Evolutionary conservation across 2,113 vertebrate species (phyloP), one percentile per base, ranked within the genome.

Genomic region (Antigone vipio): DNA sequence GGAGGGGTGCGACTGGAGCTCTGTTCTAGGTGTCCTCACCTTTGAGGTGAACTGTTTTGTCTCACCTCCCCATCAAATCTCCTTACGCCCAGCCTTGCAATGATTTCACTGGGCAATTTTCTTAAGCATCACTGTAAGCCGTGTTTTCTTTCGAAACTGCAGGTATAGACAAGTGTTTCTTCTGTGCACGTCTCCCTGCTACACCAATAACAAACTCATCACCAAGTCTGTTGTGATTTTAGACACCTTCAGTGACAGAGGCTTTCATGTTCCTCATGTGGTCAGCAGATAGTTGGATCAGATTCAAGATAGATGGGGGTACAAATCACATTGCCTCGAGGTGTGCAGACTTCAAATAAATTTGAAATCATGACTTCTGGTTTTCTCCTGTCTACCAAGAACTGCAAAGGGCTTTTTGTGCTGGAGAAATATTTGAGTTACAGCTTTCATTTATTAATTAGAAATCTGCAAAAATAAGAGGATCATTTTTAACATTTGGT

Each of bases 81-180:
- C 58, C 60, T 42, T 40, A 49, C 0, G 0, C 44, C 17, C 20
- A 3, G 1, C 9, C 38, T 42, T 26, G 20, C 38, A 69, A 3
- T 9, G 7, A 66, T 42, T 58, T 83, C 45, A 47, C 50, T n/a
- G 5, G 2, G 11, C 8, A 27, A 53, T n/a, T 75, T 68, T 40
- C 62, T 58, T n/a, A 40, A 79, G 27, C 19, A 72, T 5, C 21
- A 14, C 5, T 34, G 2, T 8, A 26, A 72, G 45, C 34, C 0
- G 0, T 29, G 19, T 4, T 53, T 50, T 69, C 60, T 88, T 88
- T 73, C n/a, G 27, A 85, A 76, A 15, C 18, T 35, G 32, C 53
- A 62, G n/a, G 42, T 42, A 26, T 24, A 38, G 21, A 75, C 52
- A 11, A 16, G n/a, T 50, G 35, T 23, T 85, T 49, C 32, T 60